Conservation (phyloP, 2,888 invertebrate genomes). For the Nasonia oneida region DNA sequence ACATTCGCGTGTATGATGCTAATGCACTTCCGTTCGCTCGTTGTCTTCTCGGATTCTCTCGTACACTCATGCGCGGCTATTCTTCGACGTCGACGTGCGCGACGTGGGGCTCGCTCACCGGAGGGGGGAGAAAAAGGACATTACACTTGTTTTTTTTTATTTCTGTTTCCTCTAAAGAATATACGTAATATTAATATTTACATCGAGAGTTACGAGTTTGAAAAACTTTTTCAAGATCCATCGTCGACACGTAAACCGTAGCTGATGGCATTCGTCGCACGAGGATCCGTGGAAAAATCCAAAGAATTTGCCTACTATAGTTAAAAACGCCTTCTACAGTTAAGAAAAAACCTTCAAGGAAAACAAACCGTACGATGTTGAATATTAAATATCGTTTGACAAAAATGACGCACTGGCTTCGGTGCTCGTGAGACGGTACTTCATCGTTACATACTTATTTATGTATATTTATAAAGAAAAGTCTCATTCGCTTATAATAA, state of each 20-base stretch:
- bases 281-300: slow-evolving; percentile 45
- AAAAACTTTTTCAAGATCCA: slow-evolving; percentile 71
- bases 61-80: slow-evolving; percentile 44
- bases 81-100: slow-evolving; percentile 21
- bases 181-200: slow-evolving; percentile 77
- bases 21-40: slow-evolving; percentile 44
- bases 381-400: slow-evolving; percentile 58
- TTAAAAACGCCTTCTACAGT: slow-evolving; percentile 64
- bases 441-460: not conserved
- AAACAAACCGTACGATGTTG: slow-evolving; percentile 56
- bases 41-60: slow-evolving; percentile 32
- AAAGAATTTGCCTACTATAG: slow-evolving; percentile 58
- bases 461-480: slow-evolving; percentile 24
- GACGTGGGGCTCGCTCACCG: slow-evolving; percentile 57
- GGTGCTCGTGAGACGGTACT: slow-evolving; percentile 54
- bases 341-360: slow-evolving; percentile 47
- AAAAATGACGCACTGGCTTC: slow-evolving; percentile 50
- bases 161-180: slow-evolving; percentile 67
- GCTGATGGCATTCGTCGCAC: not conserved
- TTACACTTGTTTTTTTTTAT: slow-evolving; percentile 28
- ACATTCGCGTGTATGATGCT: slow-evolving; percentile 37
- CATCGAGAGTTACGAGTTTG: slow-evolving; percentile 75
- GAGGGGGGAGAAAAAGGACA: slow-evolving; percentile 25
- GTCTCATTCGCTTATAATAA: slow-evolving; percentile 51
- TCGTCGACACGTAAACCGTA: slow-evolving; percentile 63